Evolutionary conservation across 2,113 vertebrate species (phyloP).

Genomic region (Piprites chloris): DNA sequence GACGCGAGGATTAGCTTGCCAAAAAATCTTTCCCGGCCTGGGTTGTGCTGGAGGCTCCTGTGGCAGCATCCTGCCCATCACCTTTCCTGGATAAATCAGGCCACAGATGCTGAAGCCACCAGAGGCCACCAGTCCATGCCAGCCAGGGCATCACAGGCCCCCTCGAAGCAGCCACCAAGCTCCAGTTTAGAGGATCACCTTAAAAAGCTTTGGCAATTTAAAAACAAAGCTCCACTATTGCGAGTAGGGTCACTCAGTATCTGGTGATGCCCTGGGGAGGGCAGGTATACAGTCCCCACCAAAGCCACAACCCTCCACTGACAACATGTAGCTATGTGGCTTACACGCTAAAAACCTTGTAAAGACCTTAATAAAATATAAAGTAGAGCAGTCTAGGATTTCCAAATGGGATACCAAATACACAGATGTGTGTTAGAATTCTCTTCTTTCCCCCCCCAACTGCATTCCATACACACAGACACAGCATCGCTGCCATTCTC

Average conservation of each 20-base stretch:
- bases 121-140: accelerated
- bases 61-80: neutral
- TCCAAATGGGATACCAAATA: neutral
- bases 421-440: neutral
- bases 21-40: neutral
- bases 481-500: neutral
- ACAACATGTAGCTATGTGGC: neutral
- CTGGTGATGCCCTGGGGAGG: accelerated
- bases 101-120: accelerated
- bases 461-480: neutral
- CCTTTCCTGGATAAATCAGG: neutral
- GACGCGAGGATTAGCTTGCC: neutral
- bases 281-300: neutral
- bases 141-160: neutral
- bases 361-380: neutral
- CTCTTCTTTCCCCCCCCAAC: neutral
- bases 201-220: neutral
- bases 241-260: accelerated
- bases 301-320: neutral
- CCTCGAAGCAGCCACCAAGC: accelerated
- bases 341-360: neutral
- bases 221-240: neutral
- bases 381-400: neutral
- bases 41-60: neutral
- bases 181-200: neutral